Conservation (phyloP, 2,113 vertebrate species). For the human region GRCh38 chr2:14987001-14987500, state of each 20-base stretch:
- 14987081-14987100: neutral
- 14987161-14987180: neutral
- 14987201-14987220: neutral
- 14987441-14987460: neutral
- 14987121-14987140: neutral
- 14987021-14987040: neutral
- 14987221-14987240: neutral
- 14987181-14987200: neutral
- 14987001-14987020: neutral
- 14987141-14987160: neutral
- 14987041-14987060: neutral
- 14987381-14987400: neutral
- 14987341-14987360: neutral
- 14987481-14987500: neutral
- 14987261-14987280: constrained; percentile 11
- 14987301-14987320: neutral
- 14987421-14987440: neutral
- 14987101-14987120: neutral
- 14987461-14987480: neutral
- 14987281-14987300: neutral
- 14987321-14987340: neutral
- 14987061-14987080: neutral
- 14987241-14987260: neutral
- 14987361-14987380: neutral
- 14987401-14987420: neutral